Percentiles rank a stretch among this genome's conserved stretches.
phyloP scores from a whole-genome alignment of 1,140 invertebrate genomes.

The Drosophila nigrodunni region DNA sequence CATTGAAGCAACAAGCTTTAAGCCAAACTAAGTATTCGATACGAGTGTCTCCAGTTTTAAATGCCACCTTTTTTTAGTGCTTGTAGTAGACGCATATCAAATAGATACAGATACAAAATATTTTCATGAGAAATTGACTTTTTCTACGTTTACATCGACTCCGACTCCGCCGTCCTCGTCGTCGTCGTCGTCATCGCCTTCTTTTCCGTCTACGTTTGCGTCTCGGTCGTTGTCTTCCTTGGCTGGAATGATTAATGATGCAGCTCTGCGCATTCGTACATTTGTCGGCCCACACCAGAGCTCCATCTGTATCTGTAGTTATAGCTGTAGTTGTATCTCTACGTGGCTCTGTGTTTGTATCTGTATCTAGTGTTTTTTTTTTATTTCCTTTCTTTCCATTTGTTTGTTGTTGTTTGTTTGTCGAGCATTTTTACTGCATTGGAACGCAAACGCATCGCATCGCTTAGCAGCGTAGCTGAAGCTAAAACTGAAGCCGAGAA shows the following conservation, averaged over 20 bases:
- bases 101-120: constrained; percentile 75
- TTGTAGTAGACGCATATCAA: constrained; percentile 60
- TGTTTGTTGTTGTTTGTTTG: constrained; percentile 35
- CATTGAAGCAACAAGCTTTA: constrained; percentile 28
- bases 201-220: constrained; percentile 49
- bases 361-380: constrained; percentile 2
- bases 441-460: constrained; percentile 40
- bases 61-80: constrained; percentile 8
- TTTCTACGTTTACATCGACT: constrained; percentile 63
- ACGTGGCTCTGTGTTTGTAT: constrained; percentile 56
- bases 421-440: constrained; percentile 67
- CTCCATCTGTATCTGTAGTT: constrained; percentile 35
- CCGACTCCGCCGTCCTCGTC: constrained; percentile 40
- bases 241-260: constrained; percentile 83
- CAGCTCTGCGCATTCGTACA: constrained; percentile 75
- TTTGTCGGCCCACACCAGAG: constrained; percentile 62
- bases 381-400: not conserved
- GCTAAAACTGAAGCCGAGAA: constrained; percentile 34
- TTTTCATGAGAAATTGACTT: constrained; percentile 85
- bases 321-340: constrained; percentile 53
- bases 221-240: constrained; percentile 72
- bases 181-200: constrained; percentile 61
- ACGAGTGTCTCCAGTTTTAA: constrained; percentile 32
- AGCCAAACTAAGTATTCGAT: constrained; percentile 29
- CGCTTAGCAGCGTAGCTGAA: constrained; percentile 52